Conservation (phyloP, 2,797 vertebrate genomes). For the Trachops cirrhosus region DNA sequence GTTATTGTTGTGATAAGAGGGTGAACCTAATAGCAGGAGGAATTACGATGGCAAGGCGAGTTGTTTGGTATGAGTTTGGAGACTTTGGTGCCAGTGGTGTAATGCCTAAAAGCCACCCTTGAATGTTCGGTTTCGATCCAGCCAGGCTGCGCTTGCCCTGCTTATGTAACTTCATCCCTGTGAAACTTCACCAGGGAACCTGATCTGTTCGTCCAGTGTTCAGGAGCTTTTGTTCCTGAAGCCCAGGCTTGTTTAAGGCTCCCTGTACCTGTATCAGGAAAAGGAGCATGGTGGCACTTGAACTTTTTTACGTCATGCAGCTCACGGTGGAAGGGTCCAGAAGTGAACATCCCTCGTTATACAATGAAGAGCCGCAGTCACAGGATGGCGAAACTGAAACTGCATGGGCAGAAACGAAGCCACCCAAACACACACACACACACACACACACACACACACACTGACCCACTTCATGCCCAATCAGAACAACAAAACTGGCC, state of each 20-base stretch:
- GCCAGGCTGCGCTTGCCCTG: not conserved
- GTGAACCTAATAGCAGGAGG: not conserved
- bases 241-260: constrained; percentile 23
- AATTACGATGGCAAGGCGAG: not conserved
- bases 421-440: constrained; percentile 20
- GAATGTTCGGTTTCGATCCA: not conserved
- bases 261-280: constrained; percentile 61
- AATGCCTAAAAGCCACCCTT: not conserved
- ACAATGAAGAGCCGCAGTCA: constrained; percentile 47
- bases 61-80: not conserved
- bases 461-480: not conserved
- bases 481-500: constrained; percentile 14
- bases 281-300: not conserved
- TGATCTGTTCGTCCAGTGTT: constrained; percentile 47
- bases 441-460: not conserved
- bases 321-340: constrained; percentile 51
- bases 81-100: not conserved
- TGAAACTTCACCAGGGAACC: constrained; percentile 53
- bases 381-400: constrained; percentile 40
- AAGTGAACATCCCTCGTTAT: constrained; percentile 40
- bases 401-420: constrained; percentile 63
- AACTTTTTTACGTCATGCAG: constrained; percentile 62
- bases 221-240: constrained; percentile 61
- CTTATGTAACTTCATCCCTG: constrained; percentile 7
- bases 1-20: not conserved